phyloP scores from a whole-genome alignment of 2,888 invertebrate genomes.

The Limnephilus lunatus region DNA sequence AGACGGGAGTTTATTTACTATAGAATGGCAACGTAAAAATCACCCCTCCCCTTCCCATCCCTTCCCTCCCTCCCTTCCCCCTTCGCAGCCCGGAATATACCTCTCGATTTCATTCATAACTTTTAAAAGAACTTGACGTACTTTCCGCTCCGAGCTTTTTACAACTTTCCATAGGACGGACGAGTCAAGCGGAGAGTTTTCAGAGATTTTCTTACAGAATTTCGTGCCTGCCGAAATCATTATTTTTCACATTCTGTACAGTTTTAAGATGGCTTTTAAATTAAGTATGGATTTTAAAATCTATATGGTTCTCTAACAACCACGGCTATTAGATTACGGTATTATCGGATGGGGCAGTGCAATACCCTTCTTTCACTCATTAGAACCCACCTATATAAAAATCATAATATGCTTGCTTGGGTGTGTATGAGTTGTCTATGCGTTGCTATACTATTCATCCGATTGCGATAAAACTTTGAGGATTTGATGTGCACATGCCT shows the following conservation, averaged over 20 bases:
- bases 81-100: constrained; percentile 44
- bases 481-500: too few relatives aligned
- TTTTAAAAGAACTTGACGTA: constrained; percentile 69
- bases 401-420: too few relatives aligned
- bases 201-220: not conserved
- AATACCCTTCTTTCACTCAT: too few relatives aligned
- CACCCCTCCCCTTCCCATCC: constrained; percentile 44
- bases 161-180: not conserved
- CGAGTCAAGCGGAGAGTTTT: not conserved
- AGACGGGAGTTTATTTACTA: constrained; percentile 48
- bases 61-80: constrained; percentile 20
- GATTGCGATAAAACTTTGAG: too few relatives aligned
- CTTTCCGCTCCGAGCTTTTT: constrained; percentile 20
- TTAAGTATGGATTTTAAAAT: not conserved
- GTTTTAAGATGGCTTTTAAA: not conserved
- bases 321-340: too few relatives aligned
- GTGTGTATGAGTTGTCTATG: too few relatives aligned
- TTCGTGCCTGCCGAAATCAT: not conserved
- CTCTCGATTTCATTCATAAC: constrained; percentile 79
- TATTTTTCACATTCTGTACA: not conserved
- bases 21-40: constrained; percentile 59
- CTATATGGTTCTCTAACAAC: too few relatives aligned
- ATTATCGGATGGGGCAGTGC: too few relatives aligned
- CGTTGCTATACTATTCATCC: too few relatives aligned
- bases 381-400: too few relatives aligned